phyloP scores from a whole-genome alignment of 2,888 invertebrate species.

The Melitaea athalia region DNA sequence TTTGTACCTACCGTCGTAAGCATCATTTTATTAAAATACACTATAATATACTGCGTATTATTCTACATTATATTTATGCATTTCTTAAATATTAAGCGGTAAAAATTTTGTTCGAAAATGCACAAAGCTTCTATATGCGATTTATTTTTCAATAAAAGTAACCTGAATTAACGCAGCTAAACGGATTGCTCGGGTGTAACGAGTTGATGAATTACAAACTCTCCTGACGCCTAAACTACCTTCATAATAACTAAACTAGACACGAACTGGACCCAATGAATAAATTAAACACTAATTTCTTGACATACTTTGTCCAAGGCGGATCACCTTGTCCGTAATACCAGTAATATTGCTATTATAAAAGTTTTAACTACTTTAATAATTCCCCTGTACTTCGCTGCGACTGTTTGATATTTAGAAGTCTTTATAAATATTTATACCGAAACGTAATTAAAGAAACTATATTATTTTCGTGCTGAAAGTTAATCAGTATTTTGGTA shows the following conservation, averaged over 20 bases:
- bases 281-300: constrained; percentile 79
- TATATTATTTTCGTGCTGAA: background rate
- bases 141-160: background rate
- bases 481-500: background rate
- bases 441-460: background rate
- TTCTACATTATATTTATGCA: too few species aligned
- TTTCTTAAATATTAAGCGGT: too few species aligned
- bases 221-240: constrained; percentile 57
- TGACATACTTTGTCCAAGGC: constrained; percentile 73
- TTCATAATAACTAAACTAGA: constrained; percentile 67
- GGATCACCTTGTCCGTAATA: constrained; percentile 75
- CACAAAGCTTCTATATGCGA: too few species aligned
- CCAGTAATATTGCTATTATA: constrained; percentile 59
- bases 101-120: too few species aligned
- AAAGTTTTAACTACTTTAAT: constrained; percentile 34
- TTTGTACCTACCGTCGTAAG: too few species aligned
- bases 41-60: too few species aligned
- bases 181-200: constrained; percentile 37
- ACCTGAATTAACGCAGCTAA: constrained; percentile 1
- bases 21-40: too few species aligned
- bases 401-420: background rate
- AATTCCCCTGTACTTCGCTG: constrained; percentile 16
- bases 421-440: constrained; percentile 8
- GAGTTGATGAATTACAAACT: constrained; percentile 62
- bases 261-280: constrained; percentile 73